A percentile compares a stretch with the other conserved stretches of the same genome.
phyloP scores from a whole-genome alignment of 2,797 vertebrate genomes.

The Sebastiscus tertius region DNA sequence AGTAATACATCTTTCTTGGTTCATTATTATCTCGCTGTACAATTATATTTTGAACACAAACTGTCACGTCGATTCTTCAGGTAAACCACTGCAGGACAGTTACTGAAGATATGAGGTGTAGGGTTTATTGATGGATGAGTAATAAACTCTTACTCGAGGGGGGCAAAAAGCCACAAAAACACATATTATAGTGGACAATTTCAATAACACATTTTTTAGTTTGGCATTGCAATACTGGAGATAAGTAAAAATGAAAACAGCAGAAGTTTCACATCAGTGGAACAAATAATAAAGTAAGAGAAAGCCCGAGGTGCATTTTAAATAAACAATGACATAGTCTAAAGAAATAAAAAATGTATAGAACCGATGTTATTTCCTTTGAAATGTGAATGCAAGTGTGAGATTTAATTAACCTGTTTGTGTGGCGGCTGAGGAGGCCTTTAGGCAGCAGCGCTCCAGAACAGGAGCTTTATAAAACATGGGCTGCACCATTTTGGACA shows the following conservation, averaged over 20 bases:
- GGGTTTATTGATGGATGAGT: slow-evolving; percentile 35
- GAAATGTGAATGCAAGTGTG: slow-evolving; percentile 40
- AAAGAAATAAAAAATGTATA: slow-evolving; percentile 17
- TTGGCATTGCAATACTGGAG: not conserved
- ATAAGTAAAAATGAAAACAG: slow-evolving; percentile 31
- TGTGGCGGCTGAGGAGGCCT: slow-evolving; percentile 19
- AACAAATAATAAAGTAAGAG: slow-evolving; percentile 34
- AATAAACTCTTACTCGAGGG: slow-evolving; percentile 17
- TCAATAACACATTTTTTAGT: slow-evolving; percentile 21
- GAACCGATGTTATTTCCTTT: slow-evolving; percentile 18
- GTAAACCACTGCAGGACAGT: slow-evolving; percentile 15
- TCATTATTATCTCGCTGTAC: slow-evolving; percentile 25
- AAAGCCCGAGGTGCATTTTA: slow-evolving; percentile 30
- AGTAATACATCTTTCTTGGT: slow-evolving; percentile 40
- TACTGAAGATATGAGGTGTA: slow-evolving; percentile 7
- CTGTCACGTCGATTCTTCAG: slow-evolving; percentile 15
- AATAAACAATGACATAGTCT: slow-evolving; percentile 36
- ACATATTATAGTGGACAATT: not conserved
- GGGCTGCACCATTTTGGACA: slow-evolving; percentile 72
- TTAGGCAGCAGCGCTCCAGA: slow-evolving; percentile 37
- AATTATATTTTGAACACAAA: slow-evolving; percentile 32
- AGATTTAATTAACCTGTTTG: slow-evolving; percentile 52
- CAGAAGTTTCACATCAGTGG: slow-evolving; percentile 32
- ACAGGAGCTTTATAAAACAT: slow-evolving; percentile 50
- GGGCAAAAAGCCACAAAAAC: slow-evolving; percentile 15